Evolutionary conservation across 2,888 invertebrate species (phyloP).

Genomic region (Syrista parreyssii): DNA sequence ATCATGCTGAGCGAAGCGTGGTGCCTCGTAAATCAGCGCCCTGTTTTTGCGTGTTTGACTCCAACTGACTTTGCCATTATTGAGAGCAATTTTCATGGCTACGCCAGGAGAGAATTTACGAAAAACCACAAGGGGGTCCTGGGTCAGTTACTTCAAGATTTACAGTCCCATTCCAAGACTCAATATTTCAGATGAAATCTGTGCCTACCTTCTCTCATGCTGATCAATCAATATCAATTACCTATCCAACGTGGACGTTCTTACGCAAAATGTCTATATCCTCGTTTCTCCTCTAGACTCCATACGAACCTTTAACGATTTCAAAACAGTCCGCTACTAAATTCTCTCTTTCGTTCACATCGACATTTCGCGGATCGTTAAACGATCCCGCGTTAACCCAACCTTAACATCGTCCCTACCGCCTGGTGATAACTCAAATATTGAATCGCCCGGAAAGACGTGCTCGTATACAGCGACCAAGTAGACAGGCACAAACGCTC

Average conservation of each 20-base stretch:
- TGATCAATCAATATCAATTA: not conserved
- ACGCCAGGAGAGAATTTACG: constrained; percentile 43
- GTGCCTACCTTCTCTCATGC: not conserved
- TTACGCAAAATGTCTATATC: not conserved
- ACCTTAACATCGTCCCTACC: constrained; percentile 14
- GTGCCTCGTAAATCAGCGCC: constrained; percentile 55
- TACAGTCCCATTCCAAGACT: not conserved
- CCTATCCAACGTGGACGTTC: not conserved
- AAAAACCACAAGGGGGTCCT: constrained; percentile 30
- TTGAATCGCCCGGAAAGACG: constrained; percentile 15
- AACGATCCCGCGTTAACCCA: not conserved
- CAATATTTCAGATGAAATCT: not conserved
- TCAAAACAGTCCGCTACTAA: not conserved
- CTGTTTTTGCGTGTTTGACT: constrained; percentile 61
- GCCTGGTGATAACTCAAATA: constrained; percentile 20
- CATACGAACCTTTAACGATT: not conserved
- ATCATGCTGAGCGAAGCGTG: constrained; percentile 48
- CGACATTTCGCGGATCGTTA: not conserved
- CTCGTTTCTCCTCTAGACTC: too few species aligned
- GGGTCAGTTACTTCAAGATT: not conserved
- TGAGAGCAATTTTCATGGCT: constrained; percentile 43
- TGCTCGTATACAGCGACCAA: constrained; percentile 10
- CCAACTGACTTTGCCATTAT: constrained; percentile 49
- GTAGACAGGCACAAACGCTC: not conserved
- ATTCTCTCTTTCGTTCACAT: not conserved